Base-by-base conservation (phyloP, 2,113 vertebrate species). In the Oryzias melastigma region DNA sequence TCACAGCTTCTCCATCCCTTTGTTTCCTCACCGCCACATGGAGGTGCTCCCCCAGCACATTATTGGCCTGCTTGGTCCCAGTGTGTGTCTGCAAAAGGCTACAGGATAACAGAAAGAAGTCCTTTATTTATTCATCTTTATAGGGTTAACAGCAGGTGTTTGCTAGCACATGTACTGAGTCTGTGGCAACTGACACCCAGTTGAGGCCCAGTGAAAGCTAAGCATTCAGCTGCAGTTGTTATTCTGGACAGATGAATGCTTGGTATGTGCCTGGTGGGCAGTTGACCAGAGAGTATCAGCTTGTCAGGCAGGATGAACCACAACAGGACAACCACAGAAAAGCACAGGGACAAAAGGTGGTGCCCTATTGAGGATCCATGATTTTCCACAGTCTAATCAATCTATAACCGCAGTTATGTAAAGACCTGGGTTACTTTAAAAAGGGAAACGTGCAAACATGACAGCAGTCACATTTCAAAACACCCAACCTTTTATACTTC, bases 71-170 rank as follows among this genome's bases (percentile, higher is more conserved):
- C 17, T 83, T 88, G 19, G 85, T 84, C 42, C 78, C 87, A 55
- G 70, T 74, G 51, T 89, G 90, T 10, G 77, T 90, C 61, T 92
- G 89, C 49, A 93, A 84, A 41, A 93, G 90, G 62, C 93, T 94
- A 60, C 22, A 22, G 3, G 8, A 25, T 17, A 80, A 62, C 7
- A 56, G 0, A n/a, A 52, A 44, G 5, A 27, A 6, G n/a, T 15
- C n/a, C 14, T 45, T 24, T 35, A 14, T 58, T 44, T 20, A 47
- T 20, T 46, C 53, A 40, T 53, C 4, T 35, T 20, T 7, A 29
- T 40, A 1, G 12, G 1, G 42, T 27, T 25, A 62, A 44, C 27
- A 5, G 53, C 75, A 71, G 25, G 40, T 77, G 64, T 63, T 75
- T 56, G 5, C 53, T 15, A 52, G n/a, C 40, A 15, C 81, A 68